Percentiles rank a stretch among this genome's conserved stretches.
phyloP scores from a whole-genome alignment of 2,888 invertebrate species.

The Rhagonycha fulva region DNA sequence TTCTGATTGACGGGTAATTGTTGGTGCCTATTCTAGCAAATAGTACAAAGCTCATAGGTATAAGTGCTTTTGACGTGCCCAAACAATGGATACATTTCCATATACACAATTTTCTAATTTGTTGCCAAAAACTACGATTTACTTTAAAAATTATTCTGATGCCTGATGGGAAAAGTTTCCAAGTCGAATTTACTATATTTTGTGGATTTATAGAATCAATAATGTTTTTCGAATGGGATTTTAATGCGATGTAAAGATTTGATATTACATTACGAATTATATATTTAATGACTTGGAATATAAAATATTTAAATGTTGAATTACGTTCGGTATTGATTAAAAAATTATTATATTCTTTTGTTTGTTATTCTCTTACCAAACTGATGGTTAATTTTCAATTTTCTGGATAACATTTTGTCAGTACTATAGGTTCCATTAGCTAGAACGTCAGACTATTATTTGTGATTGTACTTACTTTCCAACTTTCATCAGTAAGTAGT shows the following conservation, averaged over 20 bases:
- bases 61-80: conserved; percentile 35
- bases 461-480: not conserved
- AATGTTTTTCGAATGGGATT: not conserved
- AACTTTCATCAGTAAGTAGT: not conserved
- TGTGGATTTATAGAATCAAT: not conserved
- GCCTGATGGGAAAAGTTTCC: not conserved
- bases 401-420: not conserved
- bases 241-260: not conserved
- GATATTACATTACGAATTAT: not conserved
- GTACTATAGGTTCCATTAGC: not conserved
- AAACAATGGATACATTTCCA: conserved; percentile 28
- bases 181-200: not conserved
- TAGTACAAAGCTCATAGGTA: conserved; percentile 24
- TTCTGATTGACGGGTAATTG: conserved; percentile 36
- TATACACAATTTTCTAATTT: conserved; percentile 22
- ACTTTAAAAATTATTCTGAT: not conserved
- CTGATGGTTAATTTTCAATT: not conserved
- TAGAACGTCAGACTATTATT: not conserved
- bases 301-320: not conserved
- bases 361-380: not conserved
- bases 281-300: not conserved
- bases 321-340: not conserved
- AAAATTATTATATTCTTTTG: not conserved
- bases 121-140: not conserved
- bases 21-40: conserved; percentile 33